Evolutionary conservation across 2,113 vertebrate genomes (phyloP), one percentile per base, ranked within the genome.

Genomic region (Donacobius atricapilla): DNA sequence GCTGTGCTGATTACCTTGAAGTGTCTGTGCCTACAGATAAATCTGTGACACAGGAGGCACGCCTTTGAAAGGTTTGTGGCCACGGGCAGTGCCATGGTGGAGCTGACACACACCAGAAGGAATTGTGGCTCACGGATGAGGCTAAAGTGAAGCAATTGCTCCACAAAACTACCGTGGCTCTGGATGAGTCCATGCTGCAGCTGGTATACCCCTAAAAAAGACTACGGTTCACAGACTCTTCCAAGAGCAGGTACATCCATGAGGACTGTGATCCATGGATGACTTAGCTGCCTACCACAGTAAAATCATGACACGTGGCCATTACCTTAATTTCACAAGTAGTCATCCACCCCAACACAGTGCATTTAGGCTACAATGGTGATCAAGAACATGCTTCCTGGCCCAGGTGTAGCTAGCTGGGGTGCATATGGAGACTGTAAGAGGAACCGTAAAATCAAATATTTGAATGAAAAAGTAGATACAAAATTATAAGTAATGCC

Each of bases 281-380:
- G 8, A 16, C 17, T 71, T 51, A 40, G 4, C 18, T 68, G 28
- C 28, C 13, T 53, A 9, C 5, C 2, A 7, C 19, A 16, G 25
- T 21, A 31, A 63, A 81, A 51, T 31, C 9, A 25, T 0, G 0
- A 10, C 12, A 71, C 9, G 8, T 5, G 40, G 16, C 12, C 20
- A 27, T 44, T 75, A 33, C 15, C 6, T 78, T 15, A 14, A 57
- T 89, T 72, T 45, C 51, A 58, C 18, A 18, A 15, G 4, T 13
- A 63, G 58, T 73, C 25, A 45, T 8, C 14, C 21, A 39, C 13
- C 18, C 27, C 42, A 66, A 15, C 6, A 54, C 8, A 54, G 9
- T 3, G 63, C 12, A 45, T 53, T 81, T 40, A 45, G 22, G 10
- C 13, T 56, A 61, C 73, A 69, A 73, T 0, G 0, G 11, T 11